Evolutionary conservation across 2,113 vertebrate species (phyloP).

Genomic region (Phalacrocorax brasilianus): DNA sequence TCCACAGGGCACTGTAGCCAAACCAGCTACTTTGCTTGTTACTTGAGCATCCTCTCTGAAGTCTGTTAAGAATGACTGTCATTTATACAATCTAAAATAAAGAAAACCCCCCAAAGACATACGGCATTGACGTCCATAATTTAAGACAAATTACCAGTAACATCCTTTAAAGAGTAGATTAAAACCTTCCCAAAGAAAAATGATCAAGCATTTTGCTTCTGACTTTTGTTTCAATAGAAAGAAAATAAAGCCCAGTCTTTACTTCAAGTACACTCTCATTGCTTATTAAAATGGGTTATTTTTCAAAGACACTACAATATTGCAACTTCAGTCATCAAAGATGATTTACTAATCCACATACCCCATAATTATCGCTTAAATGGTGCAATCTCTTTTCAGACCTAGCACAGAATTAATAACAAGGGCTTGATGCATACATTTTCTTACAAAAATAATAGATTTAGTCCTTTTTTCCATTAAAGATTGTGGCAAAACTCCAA

Average conservation of each 20-base stretch:
- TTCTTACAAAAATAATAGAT: neutral
- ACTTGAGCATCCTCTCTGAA: neutral
- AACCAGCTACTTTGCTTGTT: neutral
- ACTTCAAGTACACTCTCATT: neutral
- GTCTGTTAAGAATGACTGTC: neutral
- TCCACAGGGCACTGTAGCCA: neutral
- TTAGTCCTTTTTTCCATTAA: neutral
- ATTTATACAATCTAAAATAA: neutral
- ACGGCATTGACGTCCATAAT: neutral
- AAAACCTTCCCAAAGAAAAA: neutral
- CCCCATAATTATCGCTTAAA: neutral
- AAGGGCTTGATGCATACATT: neutral
- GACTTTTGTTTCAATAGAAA: neutral
- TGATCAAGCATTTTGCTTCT: neutral
- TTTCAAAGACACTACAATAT: neutral
- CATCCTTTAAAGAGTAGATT: neutral
- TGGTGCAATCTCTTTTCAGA: neutral
- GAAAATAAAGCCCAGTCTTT: neutral
- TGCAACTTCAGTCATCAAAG: neutral
- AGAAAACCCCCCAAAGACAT: neutral
- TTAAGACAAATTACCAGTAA: neutral
- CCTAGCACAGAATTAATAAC: neutral
- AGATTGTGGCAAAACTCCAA: constrained; percentile 2
- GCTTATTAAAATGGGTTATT: neutral
- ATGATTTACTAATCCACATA: neutral